Evolutionary conservation across 2,888 invertebrate species (phyloP).

Genomic region (Camptogramma bilineatum): DNA sequence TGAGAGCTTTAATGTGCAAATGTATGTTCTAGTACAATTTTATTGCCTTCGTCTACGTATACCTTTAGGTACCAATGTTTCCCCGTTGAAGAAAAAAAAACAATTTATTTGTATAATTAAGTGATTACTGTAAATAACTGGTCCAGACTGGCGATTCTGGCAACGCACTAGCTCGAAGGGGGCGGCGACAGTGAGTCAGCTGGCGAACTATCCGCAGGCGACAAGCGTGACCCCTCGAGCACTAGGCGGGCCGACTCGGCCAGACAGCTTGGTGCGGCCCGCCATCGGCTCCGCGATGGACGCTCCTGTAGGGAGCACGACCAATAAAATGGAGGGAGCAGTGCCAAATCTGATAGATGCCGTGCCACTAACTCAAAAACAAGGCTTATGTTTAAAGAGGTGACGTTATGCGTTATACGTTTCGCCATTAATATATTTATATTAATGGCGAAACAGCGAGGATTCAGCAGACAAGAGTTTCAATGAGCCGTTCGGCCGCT

Average conservation of each 20-base stretch:
- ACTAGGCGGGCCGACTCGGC: constrained; percentile 1
- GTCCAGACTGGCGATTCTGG: constrained; percentile 14
- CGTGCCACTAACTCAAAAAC: no score
- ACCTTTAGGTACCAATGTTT: not conserved
- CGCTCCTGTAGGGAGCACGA: no score
- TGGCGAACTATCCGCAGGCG: not conserved
- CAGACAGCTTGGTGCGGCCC: no score
- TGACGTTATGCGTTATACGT: not conserved
- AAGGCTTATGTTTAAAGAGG: not conserved
- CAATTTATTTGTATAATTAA: constrained; percentile 4
- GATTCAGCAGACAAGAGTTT: constrained; percentile 12
- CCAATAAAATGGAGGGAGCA: no score
- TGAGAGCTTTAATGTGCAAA: constrained; percentile 2
- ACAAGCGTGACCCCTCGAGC: not conserved
- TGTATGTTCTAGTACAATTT: constrained; percentile 11
- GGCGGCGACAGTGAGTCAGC: not conserved
- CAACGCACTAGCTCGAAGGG: constrained; percentile 4
- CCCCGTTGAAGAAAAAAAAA: constrained; percentile 7
- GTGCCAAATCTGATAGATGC: no score
- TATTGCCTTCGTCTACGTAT: constrained; percentile 6
- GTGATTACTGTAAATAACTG: constrained; percentile 15
- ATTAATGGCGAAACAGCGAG: constrained; percentile 1
- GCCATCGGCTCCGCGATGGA: not conserved
- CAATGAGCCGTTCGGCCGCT: constrained; percentile 11
- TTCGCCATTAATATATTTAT: no score